phyloP scores from a whole-genome alignment of 2,797 vertebrate genomes.

The Perdix hodgsoniae region DNA sequence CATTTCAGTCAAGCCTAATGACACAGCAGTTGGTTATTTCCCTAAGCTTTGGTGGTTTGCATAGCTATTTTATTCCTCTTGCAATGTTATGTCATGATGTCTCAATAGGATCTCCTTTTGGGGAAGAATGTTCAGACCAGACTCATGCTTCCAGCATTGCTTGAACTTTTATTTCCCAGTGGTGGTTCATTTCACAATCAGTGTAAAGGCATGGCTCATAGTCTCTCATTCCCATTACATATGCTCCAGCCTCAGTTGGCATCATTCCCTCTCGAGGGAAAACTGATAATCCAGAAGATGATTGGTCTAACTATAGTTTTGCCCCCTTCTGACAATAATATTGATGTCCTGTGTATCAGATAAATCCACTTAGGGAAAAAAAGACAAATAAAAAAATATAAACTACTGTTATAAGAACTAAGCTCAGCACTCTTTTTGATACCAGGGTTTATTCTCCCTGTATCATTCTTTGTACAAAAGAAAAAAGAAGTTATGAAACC shows the following conservation, averaged over 20 bases:
- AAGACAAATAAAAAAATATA: too few species aligned
- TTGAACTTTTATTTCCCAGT: background rate
- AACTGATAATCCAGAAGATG: background rate
- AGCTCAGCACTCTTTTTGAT: background rate
- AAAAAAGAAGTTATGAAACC: background rate
- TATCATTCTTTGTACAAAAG: background rate
- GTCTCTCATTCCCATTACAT: background rate
- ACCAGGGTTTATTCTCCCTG: background rate
- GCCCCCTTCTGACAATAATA: background rate
- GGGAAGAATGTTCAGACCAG: background rate
- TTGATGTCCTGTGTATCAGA: background rate
- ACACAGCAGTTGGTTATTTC: constrained; percentile 30
- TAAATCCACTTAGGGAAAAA: background rate
- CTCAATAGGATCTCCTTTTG: background rate
- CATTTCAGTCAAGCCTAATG: constrained; percentile 27
- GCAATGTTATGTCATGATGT: background rate
- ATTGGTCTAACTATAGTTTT: background rate
- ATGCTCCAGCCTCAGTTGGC: background rate
- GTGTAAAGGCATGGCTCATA: background rate
- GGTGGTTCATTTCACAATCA: background rate
- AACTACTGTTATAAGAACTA: background rate
- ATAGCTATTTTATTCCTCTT: constrained; percentile 17
- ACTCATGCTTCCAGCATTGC: background rate
- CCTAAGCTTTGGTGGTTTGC: constrained; percentile 32
- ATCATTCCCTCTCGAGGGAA: background rate